phyloP scores from a whole-genome alignment of 2,888 invertebrate genomes.

The Chloroclysta siterata region DNA sequence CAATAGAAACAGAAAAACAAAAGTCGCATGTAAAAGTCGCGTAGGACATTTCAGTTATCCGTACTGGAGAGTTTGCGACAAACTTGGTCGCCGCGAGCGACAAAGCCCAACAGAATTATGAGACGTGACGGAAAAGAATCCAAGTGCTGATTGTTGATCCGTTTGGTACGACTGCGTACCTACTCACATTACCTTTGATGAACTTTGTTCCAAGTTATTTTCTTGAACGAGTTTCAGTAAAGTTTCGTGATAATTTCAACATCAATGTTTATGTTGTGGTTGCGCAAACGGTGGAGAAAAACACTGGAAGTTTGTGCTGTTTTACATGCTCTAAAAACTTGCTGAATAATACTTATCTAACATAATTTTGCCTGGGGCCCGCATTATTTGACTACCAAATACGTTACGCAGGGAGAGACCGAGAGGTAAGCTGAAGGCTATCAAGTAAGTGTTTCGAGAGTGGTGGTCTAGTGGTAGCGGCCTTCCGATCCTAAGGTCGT shows the following conservation, averaged over 20 bases:
- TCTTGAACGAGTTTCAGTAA: slow-evolving; percentile 13
- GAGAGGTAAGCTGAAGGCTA: too few species aligned
- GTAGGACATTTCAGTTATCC: slow-evolving; percentile 3
- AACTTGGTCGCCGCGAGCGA: slow-evolving; percentile 50
- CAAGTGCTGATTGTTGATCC: slow-evolving; percentile 40
- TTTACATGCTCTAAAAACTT: slow-evolving; percentile 5
- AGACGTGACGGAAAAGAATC: slow-evolving; percentile 47
- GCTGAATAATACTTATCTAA: not conserved
- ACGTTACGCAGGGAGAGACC: too few species aligned
- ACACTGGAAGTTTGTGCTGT: slow-evolving; percentile 8
- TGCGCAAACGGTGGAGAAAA: slow-evolving; percentile 8
- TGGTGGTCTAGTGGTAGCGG: too few species aligned
- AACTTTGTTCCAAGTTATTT: slow-evolving; percentile 13
- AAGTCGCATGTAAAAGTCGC: slow-evolving; percentile 8
- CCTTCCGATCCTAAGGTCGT: too few species aligned
- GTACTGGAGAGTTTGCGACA: slow-evolving; percentile 53
- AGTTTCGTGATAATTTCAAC: slow-evolving; percentile 12
- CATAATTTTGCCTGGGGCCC: not conserved
- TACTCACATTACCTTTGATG: slow-evolving; percentile 6
- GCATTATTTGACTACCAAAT: not conserved
- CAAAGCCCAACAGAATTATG: slow-evolving; percentile 54
- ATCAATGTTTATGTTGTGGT: slow-evolving; percentile 16
- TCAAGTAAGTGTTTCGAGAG: too few species aligned
- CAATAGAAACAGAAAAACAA: too few species aligned
- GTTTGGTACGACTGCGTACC: slow-evolving; percentile 23